Base-by-base conservation (phyloP, 2,888 invertebrate genomes). In the Eupithecia abbreviata region DNA sequence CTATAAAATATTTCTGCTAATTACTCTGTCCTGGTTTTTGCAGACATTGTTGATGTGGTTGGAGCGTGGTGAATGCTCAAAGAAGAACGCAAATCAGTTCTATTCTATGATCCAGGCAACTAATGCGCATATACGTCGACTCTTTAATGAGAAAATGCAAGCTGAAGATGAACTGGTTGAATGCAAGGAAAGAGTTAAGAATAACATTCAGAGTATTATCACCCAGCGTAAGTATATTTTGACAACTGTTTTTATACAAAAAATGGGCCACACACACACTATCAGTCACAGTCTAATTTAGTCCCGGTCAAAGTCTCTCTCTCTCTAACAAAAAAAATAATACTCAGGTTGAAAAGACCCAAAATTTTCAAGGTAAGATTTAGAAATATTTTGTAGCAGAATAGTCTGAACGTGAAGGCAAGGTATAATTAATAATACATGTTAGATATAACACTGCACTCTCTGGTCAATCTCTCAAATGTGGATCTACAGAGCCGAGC, bases 41-140 rank as follows among this genome's bases (percentile, higher is more conserved):
- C 91, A 97, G 96, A 97, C 98, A 43, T 96, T 99, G 47, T 96
- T 98, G 58, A 97, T 98, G 0, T 99, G 99, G 99, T 90, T 99
- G 83, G 99, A 99, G 87, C 96, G 98, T 13, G 99, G 99, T 0
- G 99, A 99, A 90, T 99, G 99, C 89, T 98, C 96, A 70, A 98
- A 99, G 90, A 96, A 98, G 79, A 99, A 98, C 90, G 96, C 98
- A 2, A 98, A 98, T 88, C 97, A 97, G 66, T 99, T 99, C 92
- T 99, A 99, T 91, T 98, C 98, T 9, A 98, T 99, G 98, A 98
- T 99, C 79, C 99, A 99, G 93, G 98, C 98, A 45, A 98, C 98
- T 0, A 98, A 99, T 93, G 97, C 98, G 0, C 99, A 99, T 87
- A 97, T 99, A 9, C 96, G 99, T 13, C 96, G 98, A 72, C 93